These are phyloP conservation scores for Acronicta leporina DNA, from an alignment of 2,888 invertebrate genomes.

Conservation along the genomic window DNA sequence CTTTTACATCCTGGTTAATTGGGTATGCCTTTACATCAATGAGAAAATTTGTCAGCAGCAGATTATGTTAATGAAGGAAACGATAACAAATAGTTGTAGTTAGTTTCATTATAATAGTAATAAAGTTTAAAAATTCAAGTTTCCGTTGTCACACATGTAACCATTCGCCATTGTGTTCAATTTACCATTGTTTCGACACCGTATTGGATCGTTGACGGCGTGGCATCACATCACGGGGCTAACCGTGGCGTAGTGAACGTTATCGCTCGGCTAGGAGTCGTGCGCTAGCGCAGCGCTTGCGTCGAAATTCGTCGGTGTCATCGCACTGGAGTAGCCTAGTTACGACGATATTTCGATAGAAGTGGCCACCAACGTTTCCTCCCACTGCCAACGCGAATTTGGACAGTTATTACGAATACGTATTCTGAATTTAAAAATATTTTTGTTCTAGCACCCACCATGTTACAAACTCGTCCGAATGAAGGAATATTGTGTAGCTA, in stretches of 20 bases:
- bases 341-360: constrained; percentile 81
- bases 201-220: constrained; percentile 33
- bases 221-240: constrained; percentile 30
- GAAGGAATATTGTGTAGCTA: not conserved
- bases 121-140: constrained; percentile 13
- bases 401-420: constrained; percentile 42
- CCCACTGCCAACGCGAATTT: constrained; percentile 46
- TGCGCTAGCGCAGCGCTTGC: constrained; percentile 44
- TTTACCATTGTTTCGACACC: constrained; percentile 48
- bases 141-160: constrained; percentile 32
- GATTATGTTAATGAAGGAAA: too few relatives aligned
- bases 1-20: constrained; percentile 13
- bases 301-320: constrained; percentile 71
- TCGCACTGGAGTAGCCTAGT: constrained; percentile 79
- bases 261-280: constrained; percentile 33
- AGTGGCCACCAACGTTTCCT: constrained; percentile 46
- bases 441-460: constrained; percentile 5
- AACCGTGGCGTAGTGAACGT: constrained; percentile 26
- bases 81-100: too few relatives aligned
- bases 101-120: not conserved
- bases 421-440: constrained; percentile 31
- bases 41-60: not conserved
- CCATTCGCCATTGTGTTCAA: constrained; percentile 38
- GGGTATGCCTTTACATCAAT: constrained; percentile 13
- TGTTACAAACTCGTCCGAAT: constrained; percentile 6